Base-by-base conservation (phyloP, 2,888 invertebrate species). In the Coremacera marginata region DNA sequence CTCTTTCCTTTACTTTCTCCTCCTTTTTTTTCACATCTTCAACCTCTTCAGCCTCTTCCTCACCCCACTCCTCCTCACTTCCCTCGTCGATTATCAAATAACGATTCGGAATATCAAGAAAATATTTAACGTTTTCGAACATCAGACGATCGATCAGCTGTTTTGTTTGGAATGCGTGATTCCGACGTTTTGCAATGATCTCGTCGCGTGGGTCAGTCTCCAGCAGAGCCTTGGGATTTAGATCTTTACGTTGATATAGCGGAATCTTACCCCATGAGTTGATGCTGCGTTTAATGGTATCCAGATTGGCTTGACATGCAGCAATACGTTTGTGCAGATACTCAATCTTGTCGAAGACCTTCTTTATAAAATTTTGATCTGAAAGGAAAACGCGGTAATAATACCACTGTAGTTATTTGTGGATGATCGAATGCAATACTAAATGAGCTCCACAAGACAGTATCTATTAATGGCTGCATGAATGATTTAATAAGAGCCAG, bases 191-290 rank as follows among this genome's bases (percentile, higher is more conserved):
- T 7, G 70, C 74, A 4, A 87, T 70, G 22, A 87, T 86, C 0
- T 70, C 70, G 14, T 78, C 67, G 0, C 87, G 82, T 5, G 88
- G 85, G 3, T 87, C 84, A 2, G 93, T 90, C 37, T 91, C 91
- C 1, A 95, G 86, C 65, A 91, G 82, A 31, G 88, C 89, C 55
- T 91, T 91, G 9, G 91, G 91, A 83, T 92, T 92, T 0, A 91
- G 90, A 82, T 94, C 94, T 83, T 93, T 94, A 27, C 97, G 90
- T 84, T 93, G 92, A 85, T 94, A 95, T 8, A 98, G 89, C 0
- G 97, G 95, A 16, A 90, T 84, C 80, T 92, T 91, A 1, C 94
- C 94, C 96, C 97, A 97, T 0, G 90, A 89, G 1, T 91, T 91
- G 34, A 95, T 92, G 70, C 91, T 91, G 0, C 88, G 85, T 1